Evolutionary conservation across 2,888 invertebrate genomes (phyloP), one percentile per base, ranked within the genome.

Genomic region (Urechis unicinctus): DNA sequence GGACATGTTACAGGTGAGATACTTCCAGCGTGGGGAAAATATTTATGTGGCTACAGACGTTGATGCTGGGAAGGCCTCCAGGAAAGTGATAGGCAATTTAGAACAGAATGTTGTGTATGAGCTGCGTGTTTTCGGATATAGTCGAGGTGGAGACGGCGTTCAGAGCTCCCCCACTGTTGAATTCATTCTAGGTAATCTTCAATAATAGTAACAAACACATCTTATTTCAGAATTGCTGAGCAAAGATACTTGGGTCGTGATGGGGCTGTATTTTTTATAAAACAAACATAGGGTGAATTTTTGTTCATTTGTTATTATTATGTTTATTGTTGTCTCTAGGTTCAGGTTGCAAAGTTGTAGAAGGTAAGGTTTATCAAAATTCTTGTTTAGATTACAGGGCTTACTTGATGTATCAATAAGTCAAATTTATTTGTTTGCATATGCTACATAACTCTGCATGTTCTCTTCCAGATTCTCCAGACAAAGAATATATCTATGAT

Each of bases 21-120:
- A 93, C 50, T 97, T 96, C 96, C 91, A 92, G 72, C 84, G 86
- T 1, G 94, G 94, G 76, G 93, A 94, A 78, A 91, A 95, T 73
- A 88, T 95, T 84, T 88, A 90, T 68, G 88, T 87, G 1, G 94
- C 94, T 0, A 89, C 88, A 72, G 91, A 94, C 74, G 89, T 90
- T 53, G 77, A 78, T 29, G 83, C 84, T 5, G 73, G 71, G 30
- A 67, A 67, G 28, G 86, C 86, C 69, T 81, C 92, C 3, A 88
- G 91, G 73, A 86, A 88, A 0, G 46, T 17, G 3, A 36, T 96
- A 5, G 80, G 80, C 4, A 74, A 84, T 67, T 80, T 93, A 22
- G 85, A 85, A 5, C 87, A 88, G 0, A 89, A 89, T 51, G 91
- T 91, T 78, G 85, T 86, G 0, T 97, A 96, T 76, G 86, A 88